Evolutionary conservation across 2,797 vertebrate species (phyloP).

Genomic region (Chaetophractus vellerosus): DNA sequence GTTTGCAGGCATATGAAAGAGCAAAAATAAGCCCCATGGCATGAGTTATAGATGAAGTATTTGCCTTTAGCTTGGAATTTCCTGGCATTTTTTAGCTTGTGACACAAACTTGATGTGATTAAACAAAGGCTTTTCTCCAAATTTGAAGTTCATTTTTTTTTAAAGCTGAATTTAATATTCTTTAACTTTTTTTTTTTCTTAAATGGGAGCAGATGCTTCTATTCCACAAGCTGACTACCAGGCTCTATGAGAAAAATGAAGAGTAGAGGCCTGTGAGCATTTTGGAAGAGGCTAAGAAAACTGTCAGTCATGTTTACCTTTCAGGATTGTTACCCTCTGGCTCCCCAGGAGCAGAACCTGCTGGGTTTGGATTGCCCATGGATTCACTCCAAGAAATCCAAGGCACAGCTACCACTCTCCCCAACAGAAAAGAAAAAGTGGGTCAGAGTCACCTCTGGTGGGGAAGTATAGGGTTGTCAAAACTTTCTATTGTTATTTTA

Average conservation of each 20-base stretch:
- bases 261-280: background rate
- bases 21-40: slow-evolving; percentile 65
- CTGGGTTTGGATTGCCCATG: background rate
- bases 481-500: background rate
- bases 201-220: slow-evolving; percentile 78
- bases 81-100: slow-evolving; percentile 82
- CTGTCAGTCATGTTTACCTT: background rate
- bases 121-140: slow-evolving; percentile 78
- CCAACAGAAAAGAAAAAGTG: background rate
- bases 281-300: background rate
- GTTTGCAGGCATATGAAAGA: slow-evolving; percentile 75
- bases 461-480: background rate
- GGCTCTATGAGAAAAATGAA: slow-evolving; percentile 41
- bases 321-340: fast-evolving
- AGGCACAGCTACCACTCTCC: background rate
- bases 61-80: slow-evolving; percentile 82
- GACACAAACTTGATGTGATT: slow-evolving; percentile 79
- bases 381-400: background rate
- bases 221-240: slow-evolving; percentile 57
- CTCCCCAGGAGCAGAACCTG: background rate
- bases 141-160: slow-evolving; percentile 48
- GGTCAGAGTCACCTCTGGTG: background rate
- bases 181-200: slow-evolving; percentile 48
- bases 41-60: slow-evolving; percentile 75
- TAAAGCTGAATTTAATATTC: slow-evolving; percentile 73